Conservation (phyloP, 2,888 invertebrate species). For the Hirtodrosophila duncani region DNA sequence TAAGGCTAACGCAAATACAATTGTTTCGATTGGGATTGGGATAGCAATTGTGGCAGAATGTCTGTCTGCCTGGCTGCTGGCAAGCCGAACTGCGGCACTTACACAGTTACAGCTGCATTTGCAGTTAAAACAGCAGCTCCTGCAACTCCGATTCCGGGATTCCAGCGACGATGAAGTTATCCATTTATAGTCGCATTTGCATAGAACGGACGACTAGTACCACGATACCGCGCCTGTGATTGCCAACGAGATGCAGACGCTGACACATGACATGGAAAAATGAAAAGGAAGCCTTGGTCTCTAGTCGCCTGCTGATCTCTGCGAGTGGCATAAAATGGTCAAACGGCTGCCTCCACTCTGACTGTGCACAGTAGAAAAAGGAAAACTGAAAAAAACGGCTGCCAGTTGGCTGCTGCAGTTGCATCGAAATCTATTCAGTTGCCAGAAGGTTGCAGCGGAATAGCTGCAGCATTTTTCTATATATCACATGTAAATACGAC, state of each 20-base stretch:
- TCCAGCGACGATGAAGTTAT: slow-evolving; percentile 74
- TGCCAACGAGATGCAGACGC: slow-evolving; percentile 67
- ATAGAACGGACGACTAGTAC: slow-evolving; percentile 39
- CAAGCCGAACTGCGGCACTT: slow-evolving; percentile 30
- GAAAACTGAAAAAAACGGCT: slow-evolving; percentile 3
- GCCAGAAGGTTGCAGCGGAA: slow-evolving; percentile 19
- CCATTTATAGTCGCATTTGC: slow-evolving; percentile 72
- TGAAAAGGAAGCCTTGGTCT: slow-evolving; percentile 59
- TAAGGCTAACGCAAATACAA: slow-evolving; percentile 54
- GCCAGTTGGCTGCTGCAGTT: slow-evolving; percentile 23
- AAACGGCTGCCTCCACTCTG: slow-evolving; percentile 21
- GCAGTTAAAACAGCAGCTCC: slow-evolving; percentile 23
- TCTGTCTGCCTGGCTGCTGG: too few relatives aligned
- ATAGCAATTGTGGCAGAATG: too few relatives aligned
- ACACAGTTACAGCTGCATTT: slow-evolving; percentile 24
- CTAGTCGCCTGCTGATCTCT: slow-evolving; percentile 23
- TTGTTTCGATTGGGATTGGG: slow-evolving; percentile 60
- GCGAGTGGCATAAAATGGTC: slow-evolving; percentile 36
- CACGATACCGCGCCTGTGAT: slow-evolving; percentile 57
- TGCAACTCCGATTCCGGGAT: slow-evolving; percentile 37
- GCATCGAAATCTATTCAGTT: slow-evolving; percentile 12
- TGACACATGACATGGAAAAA: slow-evolving; percentile 74
- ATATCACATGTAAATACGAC: slow-evolving; percentile 62
- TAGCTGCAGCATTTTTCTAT: slow-evolving; percentile 40
- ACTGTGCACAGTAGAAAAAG: slow-evolving; percentile 2